A percentile compares a stretch with the other conserved stretches of the same genome.
Evolutionary conservation across 2,113 vertebrate genomes (phyloP).

Genomic region (Propithecus coquereli): DNA sequence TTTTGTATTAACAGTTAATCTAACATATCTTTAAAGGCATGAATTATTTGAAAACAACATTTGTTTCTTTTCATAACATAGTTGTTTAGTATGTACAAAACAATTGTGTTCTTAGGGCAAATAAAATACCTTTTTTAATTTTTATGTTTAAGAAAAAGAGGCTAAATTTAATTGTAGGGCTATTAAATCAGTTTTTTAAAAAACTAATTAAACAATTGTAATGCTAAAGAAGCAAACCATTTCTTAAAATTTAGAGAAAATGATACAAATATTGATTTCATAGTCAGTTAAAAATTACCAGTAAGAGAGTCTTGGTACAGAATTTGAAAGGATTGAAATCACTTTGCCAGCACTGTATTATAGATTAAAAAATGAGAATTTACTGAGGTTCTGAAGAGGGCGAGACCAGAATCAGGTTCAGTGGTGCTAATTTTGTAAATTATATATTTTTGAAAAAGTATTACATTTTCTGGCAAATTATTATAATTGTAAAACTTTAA

Average conservation of each 20-base stretch:
- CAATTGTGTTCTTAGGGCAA: not conserved
- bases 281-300: not conserved
- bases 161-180: not conserved
- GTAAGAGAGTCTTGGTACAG: not conserved
- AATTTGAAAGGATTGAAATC: conserved; percentile 9
- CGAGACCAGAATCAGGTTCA: not conserved
- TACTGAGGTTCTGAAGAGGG: not conserved
- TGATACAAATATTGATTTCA: conserved; percentile 7
- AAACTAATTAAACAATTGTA: conserved; percentile 25
- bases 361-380: not conserved
- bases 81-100: conserved; percentile 22
- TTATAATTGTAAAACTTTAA: not conserved
- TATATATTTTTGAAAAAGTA: not conserved
- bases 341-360: not conserved
- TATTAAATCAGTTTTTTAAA: conserved; percentile 24
- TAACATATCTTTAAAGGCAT: conserved; percentile 69
- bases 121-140: not conserved
- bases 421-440: not conserved
- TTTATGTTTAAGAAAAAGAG: conserved; percentile 17
- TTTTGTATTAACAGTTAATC: conserved; percentile 70
- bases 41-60: conserved; percentile 57
- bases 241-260: conserved; percentile 21
- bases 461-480: not conserved
- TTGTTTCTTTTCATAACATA: conserved; percentile 34
- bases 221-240: not conserved